Conservation (phyloP, 2,113 vertebrate species). For the Silurus asotus region DNA sequence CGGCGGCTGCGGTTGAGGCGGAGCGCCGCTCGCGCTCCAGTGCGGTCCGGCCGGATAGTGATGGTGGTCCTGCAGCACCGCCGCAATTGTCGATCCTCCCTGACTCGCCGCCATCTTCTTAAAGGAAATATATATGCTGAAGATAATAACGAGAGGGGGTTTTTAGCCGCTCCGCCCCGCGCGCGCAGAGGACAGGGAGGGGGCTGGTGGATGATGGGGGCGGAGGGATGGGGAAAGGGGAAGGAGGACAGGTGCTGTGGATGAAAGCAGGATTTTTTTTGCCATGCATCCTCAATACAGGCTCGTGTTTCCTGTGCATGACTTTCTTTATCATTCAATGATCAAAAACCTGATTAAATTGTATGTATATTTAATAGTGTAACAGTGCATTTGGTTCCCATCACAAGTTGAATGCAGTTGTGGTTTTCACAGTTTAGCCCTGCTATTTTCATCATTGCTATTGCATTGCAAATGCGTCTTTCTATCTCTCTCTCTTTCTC, state of each 20-base stretch:
- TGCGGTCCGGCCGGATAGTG: constrained; percentile 79
- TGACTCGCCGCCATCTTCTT: constrained; percentile 90
- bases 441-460: neutral
- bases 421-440: neutral
- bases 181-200: constrained; percentile 60
- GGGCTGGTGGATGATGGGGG: constrained; percentile 36
- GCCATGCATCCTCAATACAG: neutral
- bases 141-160: constrained; percentile 71
- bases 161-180: constrained; percentile 72
- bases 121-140: constrained; percentile 73
- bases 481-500: too few relatives aligned
- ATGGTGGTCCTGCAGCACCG: constrained; percentile 71
- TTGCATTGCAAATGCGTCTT: neutral
- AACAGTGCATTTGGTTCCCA: too few relatives aligned
- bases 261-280: neutral
- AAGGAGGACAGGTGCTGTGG: constrained; percentile 25
- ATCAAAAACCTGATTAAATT: neutral
- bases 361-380: neutral
- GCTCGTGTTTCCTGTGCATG: neutral
- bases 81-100: constrained; percentile 75
- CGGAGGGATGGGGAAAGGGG: neutral
- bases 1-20: constrained; percentile 76
- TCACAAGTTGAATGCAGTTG: neutral
- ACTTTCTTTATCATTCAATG: neutral
- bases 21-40: constrained; percentile 79